Evolutionary conservation across 2,113 vertebrate genomes (phyloP).

Genomic region (Ameiurus melas): DNA sequence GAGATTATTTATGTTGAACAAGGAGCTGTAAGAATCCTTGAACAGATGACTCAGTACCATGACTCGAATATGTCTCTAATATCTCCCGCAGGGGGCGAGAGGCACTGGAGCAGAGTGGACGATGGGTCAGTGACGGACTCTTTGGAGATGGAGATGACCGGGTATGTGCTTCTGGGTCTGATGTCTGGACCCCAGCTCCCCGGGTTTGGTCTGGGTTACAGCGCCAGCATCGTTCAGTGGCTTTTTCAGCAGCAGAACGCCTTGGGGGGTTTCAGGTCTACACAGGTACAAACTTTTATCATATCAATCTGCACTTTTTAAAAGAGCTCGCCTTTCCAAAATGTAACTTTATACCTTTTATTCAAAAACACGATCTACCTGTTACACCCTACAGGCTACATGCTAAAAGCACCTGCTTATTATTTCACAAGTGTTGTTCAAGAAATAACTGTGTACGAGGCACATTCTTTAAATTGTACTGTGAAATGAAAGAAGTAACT

Average conservation of each 20-base stretch:
- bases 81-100: not conserved
- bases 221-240: slow-evolving; percentile 77
- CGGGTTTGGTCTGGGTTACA: slow-evolving; percentile 59
- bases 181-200: slow-evolving; percentile 60
- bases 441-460: too few relatives aligned
- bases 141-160: slow-evolving; percentile 69
- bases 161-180: slow-evolving; percentile 76
- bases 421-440: too few relatives aligned
- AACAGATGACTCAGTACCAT: too few relatives aligned
- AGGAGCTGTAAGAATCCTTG: too few relatives aligned
- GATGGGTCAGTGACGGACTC: not conserved
- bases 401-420: too few relatives aligned
- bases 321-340: not conserved
- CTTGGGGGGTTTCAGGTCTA: slow-evolving; percentile 83
- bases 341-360: not conserved
- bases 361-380: too few relatives aligned
- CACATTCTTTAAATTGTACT: too few relatives aligned
- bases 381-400: too few relatives aligned
- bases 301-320: not conserved
- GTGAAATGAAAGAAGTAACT: too few relatives aligned
- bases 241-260: slow-evolving; percentile 79
- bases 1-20: too few relatives aligned
- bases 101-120: slow-evolving; percentile 3
- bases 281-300: slow-evolving; percentile 72
- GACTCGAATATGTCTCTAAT: not conserved